Percentiles rank a stretch among this genome's conserved stretches.
Conservation (phyloP, 2,113 vertebrate species). For the Catharus bicknelli region DNA sequence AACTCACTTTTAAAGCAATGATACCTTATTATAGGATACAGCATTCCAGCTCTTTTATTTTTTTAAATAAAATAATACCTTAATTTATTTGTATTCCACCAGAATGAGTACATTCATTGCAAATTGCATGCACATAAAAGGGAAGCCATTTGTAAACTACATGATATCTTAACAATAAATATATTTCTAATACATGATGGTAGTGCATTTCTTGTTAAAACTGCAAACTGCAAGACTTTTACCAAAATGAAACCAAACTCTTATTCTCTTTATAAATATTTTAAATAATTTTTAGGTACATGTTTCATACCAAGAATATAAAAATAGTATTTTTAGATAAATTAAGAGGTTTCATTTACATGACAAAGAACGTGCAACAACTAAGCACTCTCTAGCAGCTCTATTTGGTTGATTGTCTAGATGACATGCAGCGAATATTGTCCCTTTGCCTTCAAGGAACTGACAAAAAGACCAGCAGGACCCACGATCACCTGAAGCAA, state of each 20-base stretch:
- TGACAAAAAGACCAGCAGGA: conserved; percentile 78
- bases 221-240: conserved; percentile 69
- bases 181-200: conserved; percentile 69
- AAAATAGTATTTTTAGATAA: conserved; percentile 85
- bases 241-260: conserved; percentile 76
- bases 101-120: conserved; percentile 73
- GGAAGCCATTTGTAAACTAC: conserved; percentile 70
- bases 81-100: conserved; percentile 66
- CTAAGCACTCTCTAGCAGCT: conserved; percentile 77
- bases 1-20: background rate
- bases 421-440: conserved; percentile 82
- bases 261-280: conserved; percentile 81
- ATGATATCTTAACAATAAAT: conserved; percentile 67
- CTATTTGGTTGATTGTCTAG: conserved; percentile 84
- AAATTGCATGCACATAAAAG: conserved; percentile 78
- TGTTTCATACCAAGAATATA: conserved; percentile 83
- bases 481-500: conserved; percentile 65
- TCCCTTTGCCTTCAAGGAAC: conserved; percentile 69
- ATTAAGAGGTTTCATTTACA: conserved; percentile 83
- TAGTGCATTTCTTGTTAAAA: conserved; percentile 77
- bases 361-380: conserved; percentile 80
- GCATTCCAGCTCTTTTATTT: conserved; percentile 45
- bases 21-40: background rate
- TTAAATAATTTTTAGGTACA: conserved; percentile 77
- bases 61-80: conserved; percentile 68